These are phyloP conservation scores for Spongilla lacustris DNA, from an alignment of 37 sponge, comb jelly and placozoan species.

Conservation along the genomic window DNA sequence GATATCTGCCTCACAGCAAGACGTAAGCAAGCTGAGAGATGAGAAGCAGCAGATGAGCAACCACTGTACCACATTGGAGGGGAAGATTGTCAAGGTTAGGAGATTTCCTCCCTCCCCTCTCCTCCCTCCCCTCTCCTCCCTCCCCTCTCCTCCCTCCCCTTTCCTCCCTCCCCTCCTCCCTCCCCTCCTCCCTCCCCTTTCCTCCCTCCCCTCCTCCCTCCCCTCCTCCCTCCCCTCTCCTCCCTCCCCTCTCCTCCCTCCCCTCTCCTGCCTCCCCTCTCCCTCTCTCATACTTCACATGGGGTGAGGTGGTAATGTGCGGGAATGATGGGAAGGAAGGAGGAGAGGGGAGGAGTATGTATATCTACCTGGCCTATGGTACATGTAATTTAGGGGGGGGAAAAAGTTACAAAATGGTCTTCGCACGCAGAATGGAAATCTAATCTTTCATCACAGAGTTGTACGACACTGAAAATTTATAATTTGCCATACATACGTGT, in stretches of 20 bases:
- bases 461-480: too few relatives aligned
- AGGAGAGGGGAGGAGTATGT: too few relatives aligned
- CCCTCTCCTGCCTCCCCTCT: not conserved
- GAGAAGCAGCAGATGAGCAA: slow-evolving; percentile 5
- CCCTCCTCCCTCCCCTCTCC: not conserved
- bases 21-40: slow-evolving; percentile 32
- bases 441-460: too few relatives aligned
- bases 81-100: slow-evolving; percentile 28
- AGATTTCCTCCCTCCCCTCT: not conserved
- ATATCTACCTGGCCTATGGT: too few relatives aligned
- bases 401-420: too few relatives aligned
- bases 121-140: not conserved
- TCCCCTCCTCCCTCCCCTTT: not conserved
- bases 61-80: slow-evolving; percentile 25
- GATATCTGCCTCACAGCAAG: slow-evolving; percentile 7
- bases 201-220: not conserved
- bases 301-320: too few relatives aligned
- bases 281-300: not conserved
- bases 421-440: too few relatives aligned
- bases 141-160: not conserved
- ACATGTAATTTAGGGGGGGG: too few relatives aligned
- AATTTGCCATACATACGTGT: too few relatives aligned
- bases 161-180: not conserved
- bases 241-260: not conserved
- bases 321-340: too few relatives aligned